Conservation (phyloP, 2,888 invertebrate species). For the Euplexia lucipara region DNA sequence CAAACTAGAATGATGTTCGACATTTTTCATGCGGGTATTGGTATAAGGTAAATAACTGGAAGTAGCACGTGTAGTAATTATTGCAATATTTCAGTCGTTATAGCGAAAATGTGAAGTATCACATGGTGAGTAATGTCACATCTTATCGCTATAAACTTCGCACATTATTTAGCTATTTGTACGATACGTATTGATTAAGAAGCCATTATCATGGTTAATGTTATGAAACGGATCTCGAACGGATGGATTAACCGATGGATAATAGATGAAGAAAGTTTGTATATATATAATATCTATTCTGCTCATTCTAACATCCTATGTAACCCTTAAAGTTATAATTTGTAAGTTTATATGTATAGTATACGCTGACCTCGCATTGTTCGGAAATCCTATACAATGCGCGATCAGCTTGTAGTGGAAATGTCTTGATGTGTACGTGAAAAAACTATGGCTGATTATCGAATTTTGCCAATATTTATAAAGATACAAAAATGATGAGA, state of each 20-base stretch:
- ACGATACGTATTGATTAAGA: slow-evolving; percentile 27
- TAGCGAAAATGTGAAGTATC: slow-evolving; percentile 29
- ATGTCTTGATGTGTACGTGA: neutral
- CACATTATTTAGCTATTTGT: slow-evolving; percentile 28
- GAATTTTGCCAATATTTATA: neutral
- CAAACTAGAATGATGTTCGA: neutral
- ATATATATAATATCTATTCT: too few species aligned
- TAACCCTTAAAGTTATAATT: too few species aligned
- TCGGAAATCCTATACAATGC: too few species aligned
- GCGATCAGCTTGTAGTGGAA: too few species aligned
- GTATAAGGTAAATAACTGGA: neutral
- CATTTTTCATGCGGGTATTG: slow-evolving; percentile 8
- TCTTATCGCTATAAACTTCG: slow-evolving; percentile 46
- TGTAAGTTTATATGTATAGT: too few species aligned
- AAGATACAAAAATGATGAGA: too few species aligned
- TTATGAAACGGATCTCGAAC: slow-evolving; percentile 5
- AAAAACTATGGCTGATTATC: too few species aligned
- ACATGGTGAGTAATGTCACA: slow-evolving; percentile 26
- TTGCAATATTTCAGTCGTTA: slow-evolving; percentile 12
- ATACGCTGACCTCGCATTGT: too few species aligned
- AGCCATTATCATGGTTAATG: slow-evolving; percentile 18
- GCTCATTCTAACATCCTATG: too few species aligned
- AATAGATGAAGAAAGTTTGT: neutral
- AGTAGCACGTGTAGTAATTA: slow-evolving; percentile 1
- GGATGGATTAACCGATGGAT: neutral